Percentiles rank a stretch among this genome's conserved stretches.
Evolutionary conservation across 2,888 invertebrate species (phyloP).

Genomic region (Tromatobia lineatoria): DNA sequence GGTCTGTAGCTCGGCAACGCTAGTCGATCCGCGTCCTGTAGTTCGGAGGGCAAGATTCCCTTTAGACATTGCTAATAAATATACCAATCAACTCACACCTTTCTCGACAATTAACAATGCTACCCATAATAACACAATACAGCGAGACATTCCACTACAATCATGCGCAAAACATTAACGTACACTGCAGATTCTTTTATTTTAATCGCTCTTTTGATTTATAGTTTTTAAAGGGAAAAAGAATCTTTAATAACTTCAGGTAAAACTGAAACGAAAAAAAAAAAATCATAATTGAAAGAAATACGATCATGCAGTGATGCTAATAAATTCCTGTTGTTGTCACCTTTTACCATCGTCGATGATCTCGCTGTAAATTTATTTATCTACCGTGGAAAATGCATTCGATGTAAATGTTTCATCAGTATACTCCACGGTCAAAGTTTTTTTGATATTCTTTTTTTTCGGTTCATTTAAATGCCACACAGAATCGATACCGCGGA

Average conservation of each 20-base stretch:
- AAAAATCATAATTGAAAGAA: conserved; percentile 45
- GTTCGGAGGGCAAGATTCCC: background rate
- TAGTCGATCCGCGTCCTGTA: conserved; percentile 24
- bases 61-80: conserved; percentile 17
- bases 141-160: conserved; percentile 52
- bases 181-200: conserved; percentile 34
- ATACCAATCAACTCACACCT: conserved; percentile 32
- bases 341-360: conserved; percentile 80
- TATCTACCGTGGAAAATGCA: conserved; percentile 69
- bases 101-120: conserved; percentile 40
- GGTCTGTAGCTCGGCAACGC: conserved; percentile 28
- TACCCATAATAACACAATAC: conserved; percentile 41
- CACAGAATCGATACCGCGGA: conserved; percentile 57
- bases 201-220: conserved; percentile 38
- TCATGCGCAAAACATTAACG: conserved; percentile 34
- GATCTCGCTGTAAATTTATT: conserved; percentile 79
- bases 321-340: conserved; percentile 76
- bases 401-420: conserved; percentile 58
- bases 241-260: conserved; percentile 31
- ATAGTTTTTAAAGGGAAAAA: conserved; percentile 20
- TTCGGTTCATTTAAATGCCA: conserved; percentile 41
- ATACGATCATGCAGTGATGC: conserved; percentile 74
- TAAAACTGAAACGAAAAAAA: conserved; percentile 48
- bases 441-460: background rate
- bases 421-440: conserved; percentile 16